Base-by-base conservation (phyloP, 1,140 invertebrate species). In the Platyscapa corneri region DNA sequence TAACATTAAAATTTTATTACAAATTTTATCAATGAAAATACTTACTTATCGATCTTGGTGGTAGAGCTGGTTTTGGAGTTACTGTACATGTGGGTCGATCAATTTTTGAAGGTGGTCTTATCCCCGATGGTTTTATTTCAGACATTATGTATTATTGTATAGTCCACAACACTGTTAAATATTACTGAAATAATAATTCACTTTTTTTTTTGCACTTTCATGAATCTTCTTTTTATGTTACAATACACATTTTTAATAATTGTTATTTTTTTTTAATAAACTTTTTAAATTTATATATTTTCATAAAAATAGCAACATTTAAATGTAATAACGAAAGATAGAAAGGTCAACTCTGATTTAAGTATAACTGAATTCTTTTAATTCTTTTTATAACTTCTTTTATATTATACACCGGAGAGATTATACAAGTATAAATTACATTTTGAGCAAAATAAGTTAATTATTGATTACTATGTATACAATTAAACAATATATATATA, bases 61-160 rank as follows among this genome's bases (percentile, higher is more conserved):
- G 94, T 32, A 95, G 89, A 20, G 94, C 93, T 84, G 95, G 95
- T 90, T 95, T 95, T 30, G 94, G 95, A 74, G 94, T 92, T 85
- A 93, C 90, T 72, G 94, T 93, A 77, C 94, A 94, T 87, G 95
- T 95, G 56, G 94, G 92, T 77, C 95, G 90, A 74, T 94, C 94
- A 88, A 95, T 95, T 90, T 95, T 95, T 27, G 94, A 93, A n/a
- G 95, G 95, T 60, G 93, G 95, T 85, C 94, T 94, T 60, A 95
- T 87, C 3, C 95, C 95, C 10, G 95, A 95, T 83, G 90, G 88
- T 39, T 91, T 91, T 39, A 75, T 60, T 46, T 92, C 90, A 16
- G 86, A 87, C 90, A 91, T 92, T 80, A 76, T 90, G 37, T 39
- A 77, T 70, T 20, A 83, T 20, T 75, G 56, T 74, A 39, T 49